A percentile compares a stretch with the other conserved stretches of the same genome.
These are phyloP conservation scores for Podarcis siculus DNA, from an alignment of 2,797 vertebrate species.

Conservation along the genomic window DNA sequence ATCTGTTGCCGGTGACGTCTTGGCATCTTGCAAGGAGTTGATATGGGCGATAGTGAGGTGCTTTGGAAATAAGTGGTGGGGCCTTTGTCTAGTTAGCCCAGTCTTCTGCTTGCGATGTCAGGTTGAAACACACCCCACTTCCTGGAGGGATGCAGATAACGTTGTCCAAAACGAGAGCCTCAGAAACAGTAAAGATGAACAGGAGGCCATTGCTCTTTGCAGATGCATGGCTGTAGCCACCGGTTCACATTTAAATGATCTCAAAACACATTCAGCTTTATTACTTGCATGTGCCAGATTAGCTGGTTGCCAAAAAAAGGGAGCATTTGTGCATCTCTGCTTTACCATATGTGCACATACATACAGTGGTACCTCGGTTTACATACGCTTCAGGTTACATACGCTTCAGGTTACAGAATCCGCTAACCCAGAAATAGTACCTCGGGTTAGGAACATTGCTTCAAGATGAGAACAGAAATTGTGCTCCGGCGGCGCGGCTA, in stretches of 20 bases:
- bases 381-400: too few species aligned
- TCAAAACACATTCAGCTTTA: constrained; percentile 19
- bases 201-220: constrained; percentile 15
- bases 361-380: background rate
- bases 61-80: background rate
- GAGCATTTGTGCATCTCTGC: background rate
- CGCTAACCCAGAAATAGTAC: too few species aligned
- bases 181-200: constrained; percentile 38
- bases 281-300: background rate
- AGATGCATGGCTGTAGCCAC: background rate
- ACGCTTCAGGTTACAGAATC: too few species aligned
- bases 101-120: constrained; percentile 3
- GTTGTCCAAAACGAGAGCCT: constrained; percentile 21
- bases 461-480: too few species aligned
- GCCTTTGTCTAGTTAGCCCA: constrained; percentile 11
- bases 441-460: too few species aligned
- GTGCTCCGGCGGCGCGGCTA: too few species aligned
- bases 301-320: background rate
- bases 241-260: constrained; percentile 26
- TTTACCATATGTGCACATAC: background rate
- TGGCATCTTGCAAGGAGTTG: background rate
- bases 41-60: constrained; percentile 6
- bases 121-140: constrained; percentile 13
- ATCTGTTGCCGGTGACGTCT: background rate
- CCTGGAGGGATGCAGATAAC: constrained; percentile 18